Percentiles rank a stretch among this genome's conserved stretches.
Conservation (phyloP, 2,888 invertebrate species). For the Lasioglossum lativentre region DNA sequence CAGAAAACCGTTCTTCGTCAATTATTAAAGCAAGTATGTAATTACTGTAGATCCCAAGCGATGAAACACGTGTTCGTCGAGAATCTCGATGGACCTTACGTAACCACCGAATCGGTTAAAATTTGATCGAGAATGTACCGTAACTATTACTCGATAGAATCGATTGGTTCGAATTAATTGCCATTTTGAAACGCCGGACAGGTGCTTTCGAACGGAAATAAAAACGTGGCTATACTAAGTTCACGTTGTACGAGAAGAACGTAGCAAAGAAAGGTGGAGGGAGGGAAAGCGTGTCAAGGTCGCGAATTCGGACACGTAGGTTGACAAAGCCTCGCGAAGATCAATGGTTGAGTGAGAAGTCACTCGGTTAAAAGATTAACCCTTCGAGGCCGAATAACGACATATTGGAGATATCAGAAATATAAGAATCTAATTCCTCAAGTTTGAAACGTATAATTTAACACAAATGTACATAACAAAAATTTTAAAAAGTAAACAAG, state of each 20-base stretch:
- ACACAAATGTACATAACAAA: too few relatives aligned
- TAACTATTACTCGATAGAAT: neutral
- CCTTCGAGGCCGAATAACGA: too few relatives aligned
- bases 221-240: neutral
- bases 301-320: constrained; percentile 53
- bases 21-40: neutral
- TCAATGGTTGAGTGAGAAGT: neutral
- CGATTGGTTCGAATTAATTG: neutral
- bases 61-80: neutral
- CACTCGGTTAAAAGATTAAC: too few relatives aligned
- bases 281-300: constrained; percentile 69
- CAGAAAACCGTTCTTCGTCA: neutral
- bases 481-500: too few relatives aligned
- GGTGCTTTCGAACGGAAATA: neutral
- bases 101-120: neutral
- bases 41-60: neutral
- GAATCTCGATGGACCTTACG: neutral
- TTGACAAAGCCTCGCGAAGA: constrained; percentile 50
- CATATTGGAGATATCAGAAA: too few relatives aligned
- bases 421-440: too few relatives aligned
- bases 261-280: constrained; percentile 42
- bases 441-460: neutral
- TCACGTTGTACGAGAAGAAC: neutral
- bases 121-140: neutral
- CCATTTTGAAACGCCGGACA: neutral